Evolutionary conservation across 2,113 vertebrate genomes (phyloP), one percentile per base, ranked within the genome.

Genomic region (Mus spicilegus): DNA sequence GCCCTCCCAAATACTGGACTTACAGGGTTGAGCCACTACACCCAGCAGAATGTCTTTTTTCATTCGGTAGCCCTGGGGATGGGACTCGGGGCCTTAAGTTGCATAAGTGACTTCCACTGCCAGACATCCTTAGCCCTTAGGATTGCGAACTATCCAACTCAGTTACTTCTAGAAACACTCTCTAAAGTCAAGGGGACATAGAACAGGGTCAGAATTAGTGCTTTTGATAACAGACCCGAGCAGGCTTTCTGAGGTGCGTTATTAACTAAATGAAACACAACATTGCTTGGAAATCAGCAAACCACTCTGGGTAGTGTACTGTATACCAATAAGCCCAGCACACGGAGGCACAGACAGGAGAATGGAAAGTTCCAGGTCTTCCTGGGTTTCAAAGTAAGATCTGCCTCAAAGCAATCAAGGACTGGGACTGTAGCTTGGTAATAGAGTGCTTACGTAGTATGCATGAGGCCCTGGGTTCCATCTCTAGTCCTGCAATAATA

Each of bases 61-160:
- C 39, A 69, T 30, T 39, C 3, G 4, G 42, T 67, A 39, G 58
- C 26, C 39, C 61, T 86, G 9, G 19, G 82, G 26, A 28, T 84
- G 56, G 39, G 30, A 1, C 61, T 46, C 16, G n/a, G 82, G 61
- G 26, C 24, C n/a, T 65, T 30, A 14, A 85, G 39, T 26, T 42
- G n/a, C 36, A 39, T 9, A 67, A 67, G 16, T 85, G 26, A 61
- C 26, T 10, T 4, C 61, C 81, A 85, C 39, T 65, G 7, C n/a
- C 22, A 8, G 20, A 16, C 24, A 65, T 33, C 24, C 14, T 85
- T 24, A 42, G 81, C 12, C 58, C 58, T 46, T 88, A 76, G 95
- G 91, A 42, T 90, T 91, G 26, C 86, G 19, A 89, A 81, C 94
- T 56, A 39, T 90, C 76, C 72, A 80, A 65, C 67, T 96, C 56